These are phyloP conservation scores for Catharus minimus DNA, from an alignment of 2,113 vertebrate genomes.

Conservation along the genomic window DNA sequence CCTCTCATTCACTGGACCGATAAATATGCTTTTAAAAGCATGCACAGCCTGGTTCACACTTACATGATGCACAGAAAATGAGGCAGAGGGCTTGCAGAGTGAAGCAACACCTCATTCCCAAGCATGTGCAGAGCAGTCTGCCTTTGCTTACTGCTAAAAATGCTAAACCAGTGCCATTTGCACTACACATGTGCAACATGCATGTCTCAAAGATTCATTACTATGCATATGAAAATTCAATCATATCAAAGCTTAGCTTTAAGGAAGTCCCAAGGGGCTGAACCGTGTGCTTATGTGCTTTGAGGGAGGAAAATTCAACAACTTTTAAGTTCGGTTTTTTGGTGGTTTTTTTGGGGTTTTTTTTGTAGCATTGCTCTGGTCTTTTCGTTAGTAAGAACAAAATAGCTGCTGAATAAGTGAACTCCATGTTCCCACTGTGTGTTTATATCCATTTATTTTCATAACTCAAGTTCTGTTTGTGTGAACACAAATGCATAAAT, in stretches of 20 bases:
- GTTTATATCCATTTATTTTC: not conserved
- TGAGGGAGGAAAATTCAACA: not conserved
- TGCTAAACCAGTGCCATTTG: constrained; percentile 13
- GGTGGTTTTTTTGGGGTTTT: not conserved
- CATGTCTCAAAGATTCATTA: constrained; percentile 52
- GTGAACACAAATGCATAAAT: not conserved
- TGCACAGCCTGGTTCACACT: constrained; percentile 53
- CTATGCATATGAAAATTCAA: constrained; percentile 46
- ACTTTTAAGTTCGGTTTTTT: not conserved
- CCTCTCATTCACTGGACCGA: constrained; percentile 12
- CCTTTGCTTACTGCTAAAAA: constrained; percentile 19
- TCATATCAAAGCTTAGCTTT: constrained; percentile 52
- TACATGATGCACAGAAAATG: constrained; percentile 60
- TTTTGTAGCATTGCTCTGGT: not conserved
- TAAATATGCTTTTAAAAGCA: constrained; percentile 41
- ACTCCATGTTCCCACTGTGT: not conserved
- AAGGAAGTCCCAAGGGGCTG: constrained; percentile 13
- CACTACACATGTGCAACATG: constrained; percentile 28
- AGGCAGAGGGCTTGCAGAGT: constrained; percentile 10
- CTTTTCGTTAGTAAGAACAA: not conserved
- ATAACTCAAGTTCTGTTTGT: not conserved
- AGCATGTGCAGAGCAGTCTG: constrained; percentile 51
- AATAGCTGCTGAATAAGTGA: not conserved
- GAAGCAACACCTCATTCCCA: constrained; percentile 51
- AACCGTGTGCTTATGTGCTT: not conserved